Evolutionary conservation across 2,113 vertebrate genomes (phyloP), one percentile per base, ranked within the genome.

Genomic region (Chroicocephalus ridibundus): DNA sequence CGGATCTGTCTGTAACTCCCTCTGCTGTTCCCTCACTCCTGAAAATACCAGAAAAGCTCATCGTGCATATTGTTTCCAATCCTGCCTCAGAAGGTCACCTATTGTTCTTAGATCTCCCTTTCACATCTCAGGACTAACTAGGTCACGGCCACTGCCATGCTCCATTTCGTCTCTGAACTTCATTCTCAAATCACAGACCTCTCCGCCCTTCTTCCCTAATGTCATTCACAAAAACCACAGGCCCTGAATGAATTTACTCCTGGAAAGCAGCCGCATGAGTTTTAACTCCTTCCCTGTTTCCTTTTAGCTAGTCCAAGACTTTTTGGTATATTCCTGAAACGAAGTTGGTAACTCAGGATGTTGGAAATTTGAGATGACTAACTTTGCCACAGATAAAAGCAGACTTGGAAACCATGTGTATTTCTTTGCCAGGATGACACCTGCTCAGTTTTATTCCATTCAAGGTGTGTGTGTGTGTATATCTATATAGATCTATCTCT

Each of bases 111-210:
- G 60, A 18, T 49, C 70, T 79, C 82, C 52, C 82, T 55, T 88
- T 72, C 24, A 20, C 57, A 71, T n/a, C 90, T 36, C 85, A 40
- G 66, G 34, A 51, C 74, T 52, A 96, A 94, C 82, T 62, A 78
- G 94, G 93, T 96, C 96, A 97, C 0, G 3, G 93, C 84, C 81
- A 66, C 66, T 74, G 96, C 85, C 78, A 77, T 54, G 78, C 90
- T 96, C 75, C 90, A 69, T 90, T 95, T 96, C 87, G 90, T 31
- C 85, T 62, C 11, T 54, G 87, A 88, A 90, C 85, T 95, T 62
- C 88, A 86, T 74, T 74, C 88, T 77, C 32, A 70, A 86, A 72
- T 40, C 88, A 49, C 71, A 54, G 82, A 27, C 47, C 68, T 82
- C 82, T 42, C 57, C 11, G 0, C 46, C 66, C 82, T 80, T 31